phyloP scores from a whole-genome alignment of 2,797 vertebrate species.

The Pitangus sulphuratus region DNA sequence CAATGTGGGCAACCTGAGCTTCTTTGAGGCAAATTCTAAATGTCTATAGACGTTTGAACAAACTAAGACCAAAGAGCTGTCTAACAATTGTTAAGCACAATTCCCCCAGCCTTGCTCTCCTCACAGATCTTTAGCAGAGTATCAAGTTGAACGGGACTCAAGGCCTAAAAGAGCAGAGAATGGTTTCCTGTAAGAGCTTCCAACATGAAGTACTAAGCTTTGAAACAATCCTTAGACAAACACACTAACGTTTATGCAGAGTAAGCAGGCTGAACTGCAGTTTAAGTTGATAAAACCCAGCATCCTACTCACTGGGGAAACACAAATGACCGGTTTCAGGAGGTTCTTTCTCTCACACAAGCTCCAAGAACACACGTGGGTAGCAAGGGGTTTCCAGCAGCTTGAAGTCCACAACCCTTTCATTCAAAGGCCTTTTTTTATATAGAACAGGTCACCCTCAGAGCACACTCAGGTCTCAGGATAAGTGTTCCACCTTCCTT shows the following conservation, averaged over 20 bases:
- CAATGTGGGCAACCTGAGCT: neutral
- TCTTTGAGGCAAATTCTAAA: neutral
- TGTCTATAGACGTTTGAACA: neutral
- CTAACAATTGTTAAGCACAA: neutral
- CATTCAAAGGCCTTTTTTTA: neutral
- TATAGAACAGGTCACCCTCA: fast-evolving
- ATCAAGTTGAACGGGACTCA: neutral
- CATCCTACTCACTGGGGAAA: neutral
- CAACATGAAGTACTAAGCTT: neutral
- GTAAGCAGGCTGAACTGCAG: neutral
- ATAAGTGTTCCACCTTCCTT: neutral
- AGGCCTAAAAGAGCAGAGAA: neutral
- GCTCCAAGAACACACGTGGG: neutral
- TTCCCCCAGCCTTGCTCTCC: neutral
- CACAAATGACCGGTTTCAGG: neutral
- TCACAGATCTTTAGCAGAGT: neutral
- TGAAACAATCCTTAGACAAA: neutral
- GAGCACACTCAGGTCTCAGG: neutral
- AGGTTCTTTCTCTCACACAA: neutral
- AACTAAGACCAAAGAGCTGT: neutral
- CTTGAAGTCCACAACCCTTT: neutral
- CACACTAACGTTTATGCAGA: neutral
- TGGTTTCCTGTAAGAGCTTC: neutral
- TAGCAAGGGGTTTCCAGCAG: neutral
- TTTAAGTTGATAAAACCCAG: neutral